A percentile compares a stretch with the other conserved stretches of the same genome.
These are phyloP conservation scores for Pegoplata infirma DNA, from an alignment of 2,888 invertebrate species.

Conservation along the genomic window DNA sequence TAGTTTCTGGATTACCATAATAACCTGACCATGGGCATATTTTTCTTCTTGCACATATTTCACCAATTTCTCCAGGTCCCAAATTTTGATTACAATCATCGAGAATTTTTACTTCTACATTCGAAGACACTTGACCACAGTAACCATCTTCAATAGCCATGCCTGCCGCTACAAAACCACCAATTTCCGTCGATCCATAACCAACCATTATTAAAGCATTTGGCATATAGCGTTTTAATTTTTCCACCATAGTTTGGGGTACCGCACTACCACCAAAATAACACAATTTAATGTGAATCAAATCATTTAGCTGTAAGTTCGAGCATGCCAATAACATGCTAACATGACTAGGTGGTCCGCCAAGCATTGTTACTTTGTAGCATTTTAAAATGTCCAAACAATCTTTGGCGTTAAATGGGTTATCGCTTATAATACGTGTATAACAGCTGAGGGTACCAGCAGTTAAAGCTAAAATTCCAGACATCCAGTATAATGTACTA, in stretches of 20 bases:
- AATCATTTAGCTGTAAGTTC: conserved; percentile 58
- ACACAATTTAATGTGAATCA: conserved; percentile 65
- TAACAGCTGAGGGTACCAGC: conserved; percentile 60
- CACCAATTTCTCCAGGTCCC: conserved; percentile 69
- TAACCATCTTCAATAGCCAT: too few species aligned
- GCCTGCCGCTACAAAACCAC: conserved; percentile 62
- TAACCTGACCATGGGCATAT: conserved; percentile 71
- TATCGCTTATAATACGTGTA: conserved; percentile 68
- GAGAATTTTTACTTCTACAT: conserved; percentile 68
- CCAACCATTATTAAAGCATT: conserved; percentile 64
- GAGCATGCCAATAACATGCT: conserved; percentile 59
- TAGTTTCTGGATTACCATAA: conserved; percentile 69
- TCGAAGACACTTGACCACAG: conserved; percentile 10
- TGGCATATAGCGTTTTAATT: conserved; percentile 53
- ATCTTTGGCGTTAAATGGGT: conserved; percentile 66
- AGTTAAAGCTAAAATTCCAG: conserved; percentile 65
- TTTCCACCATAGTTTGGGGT: too few species aligned
- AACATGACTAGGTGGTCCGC: conserved; percentile 64
- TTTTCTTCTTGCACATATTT: conserved; percentile 67
- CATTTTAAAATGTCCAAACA: conserved; percentile 67
- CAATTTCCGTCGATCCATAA: conserved; percentile 70
- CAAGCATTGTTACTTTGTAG: conserved; percentile 66
- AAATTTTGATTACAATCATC: conserved; percentile 67
- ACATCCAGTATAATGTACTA: conserved; percentile 69
- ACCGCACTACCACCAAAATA: conserved; percentile 69